Base-by-base conservation (phyloP, 2,888 invertebrate species). In the Cetonia aurata region DNA sequence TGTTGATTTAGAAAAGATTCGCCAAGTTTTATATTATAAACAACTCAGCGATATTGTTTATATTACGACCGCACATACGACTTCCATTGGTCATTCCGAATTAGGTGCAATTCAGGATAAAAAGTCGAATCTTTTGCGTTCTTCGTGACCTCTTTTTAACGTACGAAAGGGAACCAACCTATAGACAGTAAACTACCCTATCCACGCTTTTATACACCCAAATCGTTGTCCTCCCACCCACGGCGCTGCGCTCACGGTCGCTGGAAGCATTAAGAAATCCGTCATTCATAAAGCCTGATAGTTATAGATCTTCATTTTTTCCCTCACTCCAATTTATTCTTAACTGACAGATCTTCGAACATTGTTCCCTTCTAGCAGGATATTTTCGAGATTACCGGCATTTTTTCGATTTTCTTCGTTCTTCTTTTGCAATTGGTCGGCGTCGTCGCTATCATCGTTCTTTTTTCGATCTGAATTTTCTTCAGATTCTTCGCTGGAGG, bases 391-490 rank as follows among this genome's bases (percentile, higher is more conserved):
- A 19, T 48, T 52, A 13, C 44, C 37, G 19, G 37, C 15, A n/a
- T 65, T 62, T 50, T 55, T 71, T 13, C 65, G 62, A 12, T 66
- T 71, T 37, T 75, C 71, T 57, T 73, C 73, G 15, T 68, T 72
- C 19, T 71, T 56, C 31, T 73, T 52, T 67, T 72, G 72, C 33
- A 76, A 70, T 42, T 78, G 75, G 48, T 79, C 77, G 6, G 75
- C 75, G 46, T 78, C 76, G 69, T 79, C 78, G 12, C 69, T 73
- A 3, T 74, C 72, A n/a, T 77, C 76, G 53, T 74, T 67, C 59
- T 37, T 37, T 8, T 37, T 37, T 10, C 37, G 37, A 8, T 72
- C 70, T 44, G 72, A 12, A 53, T 71, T 67, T 6, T 74, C 37
- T 9, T 37, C 74, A 52, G 78, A 76, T 44, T 79, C 77, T 42